These are phyloP conservation scores for Sebastes fasciatus DNA, from an alignment of 2,113 vertebrate species.

Conservation along the genomic window DNA sequence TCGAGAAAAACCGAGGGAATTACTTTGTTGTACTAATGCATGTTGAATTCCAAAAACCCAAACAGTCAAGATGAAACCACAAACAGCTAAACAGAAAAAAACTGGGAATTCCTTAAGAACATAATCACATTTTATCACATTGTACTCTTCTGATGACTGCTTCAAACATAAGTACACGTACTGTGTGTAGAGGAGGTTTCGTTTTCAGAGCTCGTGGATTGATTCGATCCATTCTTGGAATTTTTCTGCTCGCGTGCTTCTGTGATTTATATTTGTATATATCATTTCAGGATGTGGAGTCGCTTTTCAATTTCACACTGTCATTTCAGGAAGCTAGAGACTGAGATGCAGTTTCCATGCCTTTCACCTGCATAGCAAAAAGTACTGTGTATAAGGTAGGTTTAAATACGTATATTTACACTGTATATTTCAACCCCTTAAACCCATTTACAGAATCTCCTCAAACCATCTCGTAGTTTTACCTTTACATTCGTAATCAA, in stretches of 20 bases:
- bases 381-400: conserved; percentile 70
- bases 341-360: conserved; percentile 62
- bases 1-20: conserved; percentile 11
- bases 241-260: conserved; percentile 42
- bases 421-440: background rate
- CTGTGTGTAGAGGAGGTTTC: conserved; percentile 12
- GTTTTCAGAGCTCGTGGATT: conserved; percentile 17
- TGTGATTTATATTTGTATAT: conserved; percentile 67
- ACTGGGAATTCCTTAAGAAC: background rate
- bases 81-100: conserved; percentile 6
- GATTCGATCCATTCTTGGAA: conserved; percentile 44
- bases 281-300: conserved; percentile 50
- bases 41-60: background rate
- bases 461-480: background rate
- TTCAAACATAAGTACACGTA: conserved; percentile 11
- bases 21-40: background rate
- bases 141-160: background rate
- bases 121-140: conserved; percentile 27
- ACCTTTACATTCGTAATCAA: background rate
- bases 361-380: conserved; percentile 47
- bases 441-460: background rate
- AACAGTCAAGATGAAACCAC: background rate
- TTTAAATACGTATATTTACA: background rate
- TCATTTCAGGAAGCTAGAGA: conserved; percentile 53
- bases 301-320: conserved; percentile 58